A percentile compares a stretch with the other conserved stretches of the same genome.
Evolutionary conservation across 2,888 invertebrate genomes (phyloP).

Genomic region (Zaprionus obscuricornis): DNA sequence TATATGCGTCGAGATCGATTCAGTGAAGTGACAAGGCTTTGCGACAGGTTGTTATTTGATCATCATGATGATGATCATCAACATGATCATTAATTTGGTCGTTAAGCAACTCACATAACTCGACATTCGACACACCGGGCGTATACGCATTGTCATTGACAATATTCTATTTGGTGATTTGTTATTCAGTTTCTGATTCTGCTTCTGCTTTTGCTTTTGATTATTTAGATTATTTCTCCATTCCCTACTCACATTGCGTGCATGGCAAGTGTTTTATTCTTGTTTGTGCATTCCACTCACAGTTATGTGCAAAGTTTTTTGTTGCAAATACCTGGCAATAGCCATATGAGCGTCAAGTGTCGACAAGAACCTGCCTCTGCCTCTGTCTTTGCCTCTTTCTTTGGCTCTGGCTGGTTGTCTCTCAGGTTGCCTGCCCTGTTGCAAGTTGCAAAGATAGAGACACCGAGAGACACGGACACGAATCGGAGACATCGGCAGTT

Average conservation of each 20-base stretch:
- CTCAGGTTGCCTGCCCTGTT: neutral
- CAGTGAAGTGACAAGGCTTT: constrained; percentile 60
- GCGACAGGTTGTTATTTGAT: constrained; percentile 13
- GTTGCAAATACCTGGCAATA: constrained; percentile 59
- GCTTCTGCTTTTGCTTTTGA: no score
- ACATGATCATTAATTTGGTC: no score
- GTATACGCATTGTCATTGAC: constrained; percentile 53
- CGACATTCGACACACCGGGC: constrained; percentile 34
- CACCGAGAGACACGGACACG: no score
- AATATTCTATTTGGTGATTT: neutral
- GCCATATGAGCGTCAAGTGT: constrained; percentile 62
- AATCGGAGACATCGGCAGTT: constrained; percentile 5
- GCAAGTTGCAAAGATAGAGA: constrained; percentile 31
- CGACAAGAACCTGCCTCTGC: constrained; percentile 33
- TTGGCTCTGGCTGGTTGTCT: no score
- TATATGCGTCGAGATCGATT: constrained; percentile 43
- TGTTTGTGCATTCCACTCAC: constrained; percentile 67
- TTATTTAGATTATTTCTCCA: constrained; percentile 38
- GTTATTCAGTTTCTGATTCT: neutral
- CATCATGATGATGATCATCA: neutral
- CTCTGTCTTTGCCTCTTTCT: no score
- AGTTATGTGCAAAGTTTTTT: constrained; percentile 40
- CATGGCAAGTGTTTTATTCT: constrained; percentile 65
- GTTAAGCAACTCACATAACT: constrained; percentile 39
- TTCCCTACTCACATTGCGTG: constrained; percentile 43